These are phyloP conservation scores for Pempheris klunzingeri DNA, from an alignment of 2,797 vertebrate species.

Conservation along the genomic window DNA sequence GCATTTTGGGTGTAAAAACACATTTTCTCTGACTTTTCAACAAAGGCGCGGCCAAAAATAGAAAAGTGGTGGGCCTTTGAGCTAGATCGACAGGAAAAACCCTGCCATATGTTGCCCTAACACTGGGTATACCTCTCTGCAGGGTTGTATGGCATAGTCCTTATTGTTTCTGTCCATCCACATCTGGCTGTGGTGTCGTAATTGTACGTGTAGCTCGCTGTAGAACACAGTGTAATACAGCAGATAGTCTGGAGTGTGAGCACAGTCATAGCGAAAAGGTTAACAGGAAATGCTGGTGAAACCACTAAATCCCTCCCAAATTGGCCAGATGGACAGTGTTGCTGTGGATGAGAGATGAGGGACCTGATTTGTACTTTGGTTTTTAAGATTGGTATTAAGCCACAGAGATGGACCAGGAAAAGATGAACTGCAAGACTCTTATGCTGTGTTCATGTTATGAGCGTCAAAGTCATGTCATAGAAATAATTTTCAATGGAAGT, in stretches of 20 bases:
- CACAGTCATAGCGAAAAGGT: constrained; percentile 26
- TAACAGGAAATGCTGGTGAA: constrained; percentile 68
- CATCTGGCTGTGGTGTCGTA: constrained; percentile 18
- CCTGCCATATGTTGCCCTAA: background rate
- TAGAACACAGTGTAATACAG: constrained; percentile 12
- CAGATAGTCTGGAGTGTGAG: constrained; percentile 19
- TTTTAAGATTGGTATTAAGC: background rate
- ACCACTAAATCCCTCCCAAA: constrained; percentile 5
- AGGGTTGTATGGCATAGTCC: background rate
- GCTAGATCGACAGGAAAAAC: too few relatives aligned
- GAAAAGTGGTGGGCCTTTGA: too few relatives aligned
- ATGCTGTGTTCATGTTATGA: too few relatives aligned
- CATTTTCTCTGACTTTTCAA: too few relatives aligned
- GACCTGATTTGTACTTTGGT: background rate
- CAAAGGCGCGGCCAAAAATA: too few relatives aligned
- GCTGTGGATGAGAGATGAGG: background rate
- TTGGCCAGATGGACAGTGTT: background rate
- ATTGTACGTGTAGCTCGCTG: constrained; percentile 14
- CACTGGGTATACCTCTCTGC: background rate
- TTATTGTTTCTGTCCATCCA: constrained; percentile 31
- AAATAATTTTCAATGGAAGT: too few relatives aligned
- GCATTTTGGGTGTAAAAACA: too few relatives aligned
- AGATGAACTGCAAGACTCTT: background rate
- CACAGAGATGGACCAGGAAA: background rate
- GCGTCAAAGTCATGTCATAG: too few relatives aligned